Evolutionary conservation across 2,113 vertebrate genomes (phyloP).

Genomic region (Lamprologus ornatipinnis): DNA sequence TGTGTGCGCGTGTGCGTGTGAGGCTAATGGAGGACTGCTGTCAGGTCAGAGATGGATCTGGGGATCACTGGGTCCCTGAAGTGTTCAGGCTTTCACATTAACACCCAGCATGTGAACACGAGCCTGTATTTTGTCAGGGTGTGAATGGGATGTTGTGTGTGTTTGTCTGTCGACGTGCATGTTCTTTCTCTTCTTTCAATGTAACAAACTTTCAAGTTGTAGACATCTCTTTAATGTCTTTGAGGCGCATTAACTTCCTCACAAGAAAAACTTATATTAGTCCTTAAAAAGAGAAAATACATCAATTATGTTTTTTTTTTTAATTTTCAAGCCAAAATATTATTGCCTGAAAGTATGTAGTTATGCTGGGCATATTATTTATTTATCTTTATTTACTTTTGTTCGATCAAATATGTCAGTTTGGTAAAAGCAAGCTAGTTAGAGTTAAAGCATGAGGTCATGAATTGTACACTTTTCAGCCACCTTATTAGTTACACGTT

Average conservation of each 20-base stretch:
- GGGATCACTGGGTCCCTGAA: slow-evolving; percentile 43
- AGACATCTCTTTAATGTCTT: background rate
- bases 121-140: background rate
- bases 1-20: background rate
- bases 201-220: background rate
- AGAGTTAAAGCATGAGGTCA: background rate
- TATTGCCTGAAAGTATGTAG: background rate
- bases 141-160: slow-evolving; percentile 8
- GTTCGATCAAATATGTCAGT: background rate
- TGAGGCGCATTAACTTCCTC: background rate
- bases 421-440: background rate
- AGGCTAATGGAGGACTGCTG: slow-evolving; percentile 45
- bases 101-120: slow-evolving; percentile 11
- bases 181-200: background rate
- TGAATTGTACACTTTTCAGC: background rate
- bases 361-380: background rate
- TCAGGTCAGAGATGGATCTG: slow-evolving; percentile 46
- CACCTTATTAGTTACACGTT: background rate
- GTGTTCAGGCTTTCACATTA: slow-evolving; percentile 57
- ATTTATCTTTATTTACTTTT: background rate
- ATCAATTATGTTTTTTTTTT: rapidly evolving
- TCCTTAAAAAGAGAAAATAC: background rate
- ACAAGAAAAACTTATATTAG: background rate
- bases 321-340: background rate
- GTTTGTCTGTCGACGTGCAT: background rate